A percentile compares a stretch with the other conserved stretches of the same genome.
phyloP scores from a whole-genome alignment of 2,888 invertebrate genomes.

The Aricia artaxerxes region DNA sequence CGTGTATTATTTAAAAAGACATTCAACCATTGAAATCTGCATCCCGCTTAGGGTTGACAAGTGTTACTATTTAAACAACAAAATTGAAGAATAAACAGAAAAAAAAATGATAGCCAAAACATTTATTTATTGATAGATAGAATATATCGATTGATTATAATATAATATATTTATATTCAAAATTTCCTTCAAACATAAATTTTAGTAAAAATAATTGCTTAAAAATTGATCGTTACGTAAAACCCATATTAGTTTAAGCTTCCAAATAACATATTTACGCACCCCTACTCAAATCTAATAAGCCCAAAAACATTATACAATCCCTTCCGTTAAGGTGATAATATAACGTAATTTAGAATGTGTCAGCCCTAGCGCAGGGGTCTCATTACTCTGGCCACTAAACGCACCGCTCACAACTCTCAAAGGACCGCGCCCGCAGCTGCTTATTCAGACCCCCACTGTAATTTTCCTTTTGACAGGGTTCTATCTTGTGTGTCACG shows the following conservation, averaged over 20 bases:
- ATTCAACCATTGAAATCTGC: slow-evolving; percentile 6
- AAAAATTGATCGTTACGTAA: neutral
- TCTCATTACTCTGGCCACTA: slow-evolving; percentile 27
- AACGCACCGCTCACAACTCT: slow-evolving; percentile 30
- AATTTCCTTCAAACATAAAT: no score
- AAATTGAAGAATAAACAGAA: neutral
- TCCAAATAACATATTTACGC: neutral
- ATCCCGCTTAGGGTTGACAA: neutral
- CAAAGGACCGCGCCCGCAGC: slow-evolving; percentile 33
- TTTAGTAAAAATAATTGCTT: neutral
- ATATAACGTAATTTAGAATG: slow-evolving; percentile 1
- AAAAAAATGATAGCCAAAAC: neutral
- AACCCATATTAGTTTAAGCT: neutral
- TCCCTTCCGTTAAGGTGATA: slow-evolving; percentile 10
- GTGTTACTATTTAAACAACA: neutral
- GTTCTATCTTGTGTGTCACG: slow-evolving; percentile 45
- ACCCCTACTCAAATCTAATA: neutral
- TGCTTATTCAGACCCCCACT: slow-evolving; percentile 39
- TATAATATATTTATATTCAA: no score
- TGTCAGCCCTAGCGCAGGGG: slow-evolving; percentile 24
- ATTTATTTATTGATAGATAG: no score
- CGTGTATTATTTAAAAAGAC: slow-evolving; percentile 11
- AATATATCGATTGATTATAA: no score
- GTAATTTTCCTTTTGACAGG: slow-evolving; percentile 53
- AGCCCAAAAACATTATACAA: neutral